Conservation (phyloP, 2,113 vertebrate species). For the Seriola quinqueradiata region DNA sequence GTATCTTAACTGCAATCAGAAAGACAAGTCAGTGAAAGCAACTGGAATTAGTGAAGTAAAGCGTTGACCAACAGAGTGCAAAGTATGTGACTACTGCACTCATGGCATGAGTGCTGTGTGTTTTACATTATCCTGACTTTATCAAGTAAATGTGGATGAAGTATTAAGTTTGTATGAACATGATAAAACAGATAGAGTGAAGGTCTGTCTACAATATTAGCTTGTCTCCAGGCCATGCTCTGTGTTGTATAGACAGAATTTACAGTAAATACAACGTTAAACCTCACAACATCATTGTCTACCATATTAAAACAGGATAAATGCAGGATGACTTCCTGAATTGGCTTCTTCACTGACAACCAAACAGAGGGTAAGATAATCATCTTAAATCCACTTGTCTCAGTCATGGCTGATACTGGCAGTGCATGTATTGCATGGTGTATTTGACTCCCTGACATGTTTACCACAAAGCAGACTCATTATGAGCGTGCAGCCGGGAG, state of each 20-base stretch:
- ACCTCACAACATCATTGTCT: background rate
- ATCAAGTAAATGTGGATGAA: background rate
- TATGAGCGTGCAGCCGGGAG: slow-evolving; percentile 21
- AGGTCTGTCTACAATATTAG: background rate
- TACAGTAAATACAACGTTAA: background rate
- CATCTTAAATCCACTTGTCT: background rate
- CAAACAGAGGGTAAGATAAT: background rate
- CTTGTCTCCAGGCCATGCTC: background rate
- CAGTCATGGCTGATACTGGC: background rate
- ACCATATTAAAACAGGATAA: background rate
- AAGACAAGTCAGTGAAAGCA: no score
- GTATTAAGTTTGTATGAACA: background rate
- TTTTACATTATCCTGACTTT: no score
- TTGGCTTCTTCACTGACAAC: background rate
- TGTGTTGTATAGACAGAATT: background rate
- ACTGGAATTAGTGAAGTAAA: no score
- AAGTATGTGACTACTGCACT: no score
- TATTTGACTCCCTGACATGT: background rate
- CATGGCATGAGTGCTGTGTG: no score
- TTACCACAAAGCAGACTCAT: slow-evolving; percentile 7
- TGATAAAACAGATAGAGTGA: background rate
- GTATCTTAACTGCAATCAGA: no score
- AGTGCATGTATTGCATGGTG: background rate
- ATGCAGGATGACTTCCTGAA: background rate
- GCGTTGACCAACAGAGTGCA: no score